phyloP scores from a whole-genome alignment of 2,113 vertebrate genomes.

The Microcebus lehilahytsara region DNA sequence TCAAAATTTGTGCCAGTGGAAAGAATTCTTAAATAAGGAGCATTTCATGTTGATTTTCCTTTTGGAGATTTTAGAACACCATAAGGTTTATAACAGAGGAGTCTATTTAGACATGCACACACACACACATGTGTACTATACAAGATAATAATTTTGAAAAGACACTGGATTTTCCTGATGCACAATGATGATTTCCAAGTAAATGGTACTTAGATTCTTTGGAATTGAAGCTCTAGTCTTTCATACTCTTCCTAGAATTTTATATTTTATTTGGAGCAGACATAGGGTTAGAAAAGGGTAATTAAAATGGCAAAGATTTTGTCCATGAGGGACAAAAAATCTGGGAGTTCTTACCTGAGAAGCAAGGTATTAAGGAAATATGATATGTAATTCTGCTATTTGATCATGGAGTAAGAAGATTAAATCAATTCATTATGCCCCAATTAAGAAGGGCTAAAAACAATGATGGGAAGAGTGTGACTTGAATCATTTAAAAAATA shows the following conservation, averaged over 20 bases:
- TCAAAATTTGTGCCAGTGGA: background rate
- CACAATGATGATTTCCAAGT: background rate
- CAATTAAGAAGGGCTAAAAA: background rate
- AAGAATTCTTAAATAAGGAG: background rate
- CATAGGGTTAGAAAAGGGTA: background rate
- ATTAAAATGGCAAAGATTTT: background rate
- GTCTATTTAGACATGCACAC: background rate
- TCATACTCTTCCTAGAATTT: background rate
- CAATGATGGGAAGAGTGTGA: background rate
- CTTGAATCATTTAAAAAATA: background rate
- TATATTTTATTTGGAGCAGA: background rate
- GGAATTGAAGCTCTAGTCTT: background rate
- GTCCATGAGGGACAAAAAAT: background rate
- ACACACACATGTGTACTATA: background rate
- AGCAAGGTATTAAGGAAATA: background rate
- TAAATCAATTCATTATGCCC: background rate
- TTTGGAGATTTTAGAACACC: background rate
- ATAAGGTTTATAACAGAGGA: background rate
- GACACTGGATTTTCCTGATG: background rate
- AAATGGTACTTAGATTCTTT: background rate
- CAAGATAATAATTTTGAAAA: background rate
- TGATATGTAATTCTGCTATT: background rate
- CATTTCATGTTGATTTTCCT: background rate
- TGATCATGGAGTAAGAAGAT: background rate
- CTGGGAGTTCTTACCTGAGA: background rate